Evolutionary conservation across 2,888 invertebrate genomes (phyloP), one percentile per base, ranked within the genome.

Genomic region (Epicampocera succincta): DNA sequence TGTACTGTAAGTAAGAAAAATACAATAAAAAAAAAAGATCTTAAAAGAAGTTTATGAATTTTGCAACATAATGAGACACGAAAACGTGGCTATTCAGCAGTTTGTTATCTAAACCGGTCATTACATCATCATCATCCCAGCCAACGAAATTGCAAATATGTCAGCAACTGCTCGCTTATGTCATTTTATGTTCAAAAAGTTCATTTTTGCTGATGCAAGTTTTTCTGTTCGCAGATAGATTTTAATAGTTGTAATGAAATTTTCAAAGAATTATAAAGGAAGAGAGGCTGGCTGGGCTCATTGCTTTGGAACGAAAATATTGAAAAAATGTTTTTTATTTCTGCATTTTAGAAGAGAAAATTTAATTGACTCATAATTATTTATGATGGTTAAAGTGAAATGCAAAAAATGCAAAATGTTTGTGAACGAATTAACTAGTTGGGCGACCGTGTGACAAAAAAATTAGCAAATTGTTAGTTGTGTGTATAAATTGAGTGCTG

Each of bases 21-120:
- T 8, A 66, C 50, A 65, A 25, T 52, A 29, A 6, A 29, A 65
- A 46, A 65, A 52, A 50, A 29, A 29, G 15, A 48, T 19, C 15
- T 15, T 52, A 52, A 58, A 78, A 52, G 12, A 78, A 66, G 52
- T 52, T 77, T 46, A 60, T 65, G 60, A 50, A 78, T 52, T 76
- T 72, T 60, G 9, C 15, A 61, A 66, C 44, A 66, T 78, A 78
- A 78, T 78, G 66, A 78, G 72, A 40, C 78, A 78, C 72, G 78
- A 72, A 66, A 78, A 78, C 78, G 78, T 78, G 72, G 72, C 56
- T 52, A 52, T 66, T 50, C 38, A 61, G n/a, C 44, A 60, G 46
- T 71, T 33, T 65, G 48, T 61, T 69, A 69, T 52, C 52, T 15
- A 33, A 65, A 61, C 61, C 46, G 76, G 61, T 46, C 15, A 65